Conservation (phyloP, 2,888 invertebrate genomes). For the Drosophila leonis region DNA sequence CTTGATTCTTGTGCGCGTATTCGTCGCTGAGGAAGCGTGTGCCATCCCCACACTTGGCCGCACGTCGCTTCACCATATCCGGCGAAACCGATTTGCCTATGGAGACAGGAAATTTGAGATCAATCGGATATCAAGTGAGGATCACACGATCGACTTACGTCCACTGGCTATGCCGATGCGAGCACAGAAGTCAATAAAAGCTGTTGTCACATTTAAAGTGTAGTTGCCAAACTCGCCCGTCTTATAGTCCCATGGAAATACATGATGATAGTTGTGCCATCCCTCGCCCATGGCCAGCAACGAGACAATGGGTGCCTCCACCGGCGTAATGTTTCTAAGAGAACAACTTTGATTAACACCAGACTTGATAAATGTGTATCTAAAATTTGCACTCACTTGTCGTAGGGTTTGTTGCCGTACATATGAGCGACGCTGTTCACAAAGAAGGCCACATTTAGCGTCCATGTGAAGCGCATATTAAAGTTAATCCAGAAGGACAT, state of each 20-base stretch:
- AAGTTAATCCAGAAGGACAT: slow-evolving; percentile 94
- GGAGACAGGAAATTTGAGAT: not conserved
- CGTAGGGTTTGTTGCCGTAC: slow-evolving; percentile 97
- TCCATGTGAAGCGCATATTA: slow-evolving; percentile 92
- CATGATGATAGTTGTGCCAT: slow-evolving; percentile 94
- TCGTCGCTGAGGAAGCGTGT: slow-evolving; percentile 85
- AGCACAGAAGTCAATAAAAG: slow-evolving; percentile 92
- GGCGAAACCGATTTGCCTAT: slow-evolving; percentile 87
- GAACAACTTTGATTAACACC: not conserved
- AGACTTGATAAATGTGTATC: no score
- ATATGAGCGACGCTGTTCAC: slow-evolving; percentile 98
- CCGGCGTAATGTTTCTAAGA: slow-evolving; percentile 89
- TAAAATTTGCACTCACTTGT: slow-evolving; percentile 87
- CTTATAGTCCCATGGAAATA: slow-evolving; percentile 90
- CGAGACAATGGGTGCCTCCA: slow-evolving; percentile 91
- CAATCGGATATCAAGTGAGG: not conserved
- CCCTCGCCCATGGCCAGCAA: slow-evolving; percentile 92
- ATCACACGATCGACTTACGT: slow-evolving; percentile 85
- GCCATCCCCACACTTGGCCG: slow-evolving; percentile 88
- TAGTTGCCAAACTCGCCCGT: slow-evolving; percentile 89
- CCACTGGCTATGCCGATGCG: slow-evolving; percentile 93
- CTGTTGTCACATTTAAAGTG: slow-evolving; percentile 90
- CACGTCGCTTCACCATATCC: slow-evolving; percentile 87
- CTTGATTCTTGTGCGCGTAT: slow-evolving; percentile 82
- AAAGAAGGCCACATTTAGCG: slow-evolving; percentile 95